Percentiles rank a stretch among this genome's conserved stretches.
phyloP scores from a whole-genome alignment of 2,797 vertebrate species.

The Silurus aristotelis region DNA sequence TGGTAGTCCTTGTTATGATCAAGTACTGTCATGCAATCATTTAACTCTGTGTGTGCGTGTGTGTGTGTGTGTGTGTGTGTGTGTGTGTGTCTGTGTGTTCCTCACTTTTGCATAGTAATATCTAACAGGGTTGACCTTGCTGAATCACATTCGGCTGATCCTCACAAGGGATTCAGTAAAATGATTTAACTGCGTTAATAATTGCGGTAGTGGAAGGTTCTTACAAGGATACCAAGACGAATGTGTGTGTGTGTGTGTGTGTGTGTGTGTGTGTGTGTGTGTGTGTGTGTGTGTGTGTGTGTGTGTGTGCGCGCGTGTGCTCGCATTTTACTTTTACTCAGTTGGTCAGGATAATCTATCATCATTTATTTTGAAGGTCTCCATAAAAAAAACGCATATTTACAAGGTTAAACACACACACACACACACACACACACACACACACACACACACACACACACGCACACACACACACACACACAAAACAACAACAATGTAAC shows the following conservation, averaged over 20 bases:
- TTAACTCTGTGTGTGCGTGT: no score
- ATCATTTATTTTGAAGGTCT: conserved; percentile 40
- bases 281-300: not conserved
- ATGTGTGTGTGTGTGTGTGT: not conserved
- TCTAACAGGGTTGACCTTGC: not conserved
- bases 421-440: conserved; percentile 8
- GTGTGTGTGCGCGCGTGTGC: no score
- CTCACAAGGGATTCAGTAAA: not conserved
- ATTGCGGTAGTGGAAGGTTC: not conserved
- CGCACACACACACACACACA: conserved; percentile 19
- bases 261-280: not conserved
- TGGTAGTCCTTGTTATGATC: no score
- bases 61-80: no score
- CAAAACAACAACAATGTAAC: not conserved
- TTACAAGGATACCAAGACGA: not conserved
- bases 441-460: not conserved
- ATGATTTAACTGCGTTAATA: not conserved
- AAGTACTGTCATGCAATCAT: no score
- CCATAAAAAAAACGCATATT: conserved; percentile 39
- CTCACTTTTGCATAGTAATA: not conserved
- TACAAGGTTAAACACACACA: conserved; percentile 10
- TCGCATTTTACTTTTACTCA: not conserved
- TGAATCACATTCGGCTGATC: not conserved
- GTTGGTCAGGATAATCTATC: conserved; percentile 39
- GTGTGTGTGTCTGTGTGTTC: no score